These are phyloP conservation scores for Herpetotheres cachinnans DNA, from an alignment of 2,113 vertebrate genomes.

Conservation along the genomic window DNA sequence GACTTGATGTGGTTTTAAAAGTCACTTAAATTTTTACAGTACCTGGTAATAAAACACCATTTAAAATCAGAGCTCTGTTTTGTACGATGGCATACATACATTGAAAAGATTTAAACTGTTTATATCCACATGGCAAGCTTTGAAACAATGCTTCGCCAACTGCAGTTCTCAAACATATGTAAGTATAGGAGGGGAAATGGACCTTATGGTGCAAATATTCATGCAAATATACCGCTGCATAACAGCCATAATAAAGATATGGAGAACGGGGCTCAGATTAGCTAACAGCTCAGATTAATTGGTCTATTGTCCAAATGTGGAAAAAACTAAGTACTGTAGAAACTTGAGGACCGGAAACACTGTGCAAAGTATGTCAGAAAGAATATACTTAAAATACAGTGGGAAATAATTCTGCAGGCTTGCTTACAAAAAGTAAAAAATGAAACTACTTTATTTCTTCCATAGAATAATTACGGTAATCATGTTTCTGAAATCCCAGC, in stretches of 20 bases:
- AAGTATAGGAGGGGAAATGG: background rate
- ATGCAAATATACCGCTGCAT: background rate
- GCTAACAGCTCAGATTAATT: background rate
- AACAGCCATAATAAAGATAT: background rate
- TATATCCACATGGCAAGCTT: background rate
- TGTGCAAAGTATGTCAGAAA: background rate
- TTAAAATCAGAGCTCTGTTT: background rate
- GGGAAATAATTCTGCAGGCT: background rate
- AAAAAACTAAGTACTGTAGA: background rate
- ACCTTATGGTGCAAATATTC: background rate
- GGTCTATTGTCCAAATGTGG: background rate
- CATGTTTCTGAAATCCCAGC: background rate
- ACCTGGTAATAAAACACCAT: background rate
- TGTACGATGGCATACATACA: background rate
- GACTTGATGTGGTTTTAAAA: background rate
- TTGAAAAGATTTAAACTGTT: background rate
- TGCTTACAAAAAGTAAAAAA: background rate
- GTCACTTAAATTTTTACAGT: background rate
- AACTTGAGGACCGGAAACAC: background rate
- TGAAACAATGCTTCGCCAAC: background rate
- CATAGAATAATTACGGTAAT: background rate
- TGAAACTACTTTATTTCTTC: background rate
- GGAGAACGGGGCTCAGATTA: background rate
- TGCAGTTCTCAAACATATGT: background rate
- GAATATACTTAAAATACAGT: background rate